phyloP scores from a whole-genome alignment of 2,113 vertebrate species.

The Emydura subglobosa region DNA sequence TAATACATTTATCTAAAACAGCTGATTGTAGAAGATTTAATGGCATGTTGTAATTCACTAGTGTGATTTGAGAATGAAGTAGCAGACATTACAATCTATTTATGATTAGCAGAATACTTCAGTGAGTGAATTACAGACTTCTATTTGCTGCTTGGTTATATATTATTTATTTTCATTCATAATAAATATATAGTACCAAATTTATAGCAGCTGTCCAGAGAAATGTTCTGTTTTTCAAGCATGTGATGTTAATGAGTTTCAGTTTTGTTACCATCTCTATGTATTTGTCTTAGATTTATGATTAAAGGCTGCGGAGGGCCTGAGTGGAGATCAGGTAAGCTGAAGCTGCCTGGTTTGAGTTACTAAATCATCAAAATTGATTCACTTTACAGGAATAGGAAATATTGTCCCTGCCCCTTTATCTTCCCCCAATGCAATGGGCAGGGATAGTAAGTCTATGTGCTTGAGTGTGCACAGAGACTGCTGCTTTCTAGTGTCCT shows the following conservation, averaged over 20 bases:
- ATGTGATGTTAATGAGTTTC: not conserved
- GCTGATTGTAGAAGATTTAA: not conserved
- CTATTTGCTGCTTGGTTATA: conserved; percentile 38
- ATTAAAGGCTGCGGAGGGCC: not conserved
- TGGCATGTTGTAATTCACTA: conserved; percentile 9
- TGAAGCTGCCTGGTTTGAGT: not conserved
- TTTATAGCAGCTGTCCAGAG: conserved; percentile 15
- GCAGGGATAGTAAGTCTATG: not conserved
- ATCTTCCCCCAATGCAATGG: not conserved
- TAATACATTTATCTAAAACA: not conserved
- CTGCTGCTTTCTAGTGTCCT: not conserved
- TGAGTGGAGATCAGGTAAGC: not conserved
- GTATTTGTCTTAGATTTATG: conserved; percentile 5
- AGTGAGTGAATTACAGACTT: conserved; percentile 40
- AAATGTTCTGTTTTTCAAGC: conserved; percentile 31
- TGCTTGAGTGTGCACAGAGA: not conserved
- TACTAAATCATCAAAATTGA: not conserved
- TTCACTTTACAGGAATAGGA: not conserved
- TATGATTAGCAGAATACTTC: conserved; percentile 9
- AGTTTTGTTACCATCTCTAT: conserved; percentile 15
- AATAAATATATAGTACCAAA: conserved; percentile 36
- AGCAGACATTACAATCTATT: conserved; percentile 16
- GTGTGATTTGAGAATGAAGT: not conserved
- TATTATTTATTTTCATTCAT: conserved; percentile 60
- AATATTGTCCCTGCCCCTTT: not conserved